Evolutionary conservation across 2,797 vertebrate species (phyloP).

Genomic region (Perodicticus potto): DNA sequence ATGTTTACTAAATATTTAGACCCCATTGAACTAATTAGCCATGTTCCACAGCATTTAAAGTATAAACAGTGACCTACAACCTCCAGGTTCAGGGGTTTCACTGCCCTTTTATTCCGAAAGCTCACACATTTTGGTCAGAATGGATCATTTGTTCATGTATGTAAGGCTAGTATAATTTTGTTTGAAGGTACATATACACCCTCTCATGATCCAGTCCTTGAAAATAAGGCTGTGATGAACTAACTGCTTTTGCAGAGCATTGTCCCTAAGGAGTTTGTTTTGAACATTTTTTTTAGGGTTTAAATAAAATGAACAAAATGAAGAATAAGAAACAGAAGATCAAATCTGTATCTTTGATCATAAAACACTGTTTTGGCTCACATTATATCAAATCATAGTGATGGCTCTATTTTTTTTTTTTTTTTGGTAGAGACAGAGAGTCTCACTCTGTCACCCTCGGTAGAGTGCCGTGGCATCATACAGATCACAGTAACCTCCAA

Average conservation of each 20-base stretch:
- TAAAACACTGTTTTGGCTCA: neutral
- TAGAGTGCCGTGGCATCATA: too few species aligned
- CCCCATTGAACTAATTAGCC: neutral
- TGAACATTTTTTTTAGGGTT: neutral
- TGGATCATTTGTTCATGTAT: neutral
- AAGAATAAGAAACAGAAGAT: neutral
- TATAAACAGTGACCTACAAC: neutral
- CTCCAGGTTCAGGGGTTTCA: neutral
- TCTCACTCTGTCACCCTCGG: too few species aligned
- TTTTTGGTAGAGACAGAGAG: too few species aligned
- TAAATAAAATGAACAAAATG: neutral
- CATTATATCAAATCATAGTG: neutral
- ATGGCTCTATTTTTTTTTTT: neutral
- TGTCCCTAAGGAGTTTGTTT: neutral
- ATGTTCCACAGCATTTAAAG: neutral
- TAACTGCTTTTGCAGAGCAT: neutral
- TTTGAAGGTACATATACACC: neutral
- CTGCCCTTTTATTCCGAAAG: neutral
- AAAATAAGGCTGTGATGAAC: slow-evolving; percentile 2
- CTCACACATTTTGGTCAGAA: neutral
- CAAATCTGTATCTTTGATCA: neutral
- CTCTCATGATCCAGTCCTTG: neutral
- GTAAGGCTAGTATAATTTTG: neutral
- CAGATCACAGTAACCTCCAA: too few species aligned
- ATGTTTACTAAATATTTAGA: neutral